Conservation (phyloP, 2,888 invertebrate species). For the Elysia crispata region DNA sequence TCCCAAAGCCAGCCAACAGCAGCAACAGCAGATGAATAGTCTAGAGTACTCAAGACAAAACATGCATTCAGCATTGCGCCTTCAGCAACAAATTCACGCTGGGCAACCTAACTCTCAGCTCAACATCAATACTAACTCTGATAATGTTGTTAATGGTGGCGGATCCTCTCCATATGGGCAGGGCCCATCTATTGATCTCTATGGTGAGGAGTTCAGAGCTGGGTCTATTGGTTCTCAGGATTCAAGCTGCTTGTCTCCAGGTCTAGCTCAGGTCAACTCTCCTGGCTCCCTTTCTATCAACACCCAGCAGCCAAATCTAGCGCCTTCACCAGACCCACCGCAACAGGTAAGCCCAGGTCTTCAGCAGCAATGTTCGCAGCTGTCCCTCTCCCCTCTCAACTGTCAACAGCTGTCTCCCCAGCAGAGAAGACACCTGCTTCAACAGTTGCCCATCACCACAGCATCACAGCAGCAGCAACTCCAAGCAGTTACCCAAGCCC, state of each 20-base stretch:
- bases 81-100: conserved; percentile 36
- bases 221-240: conserved; percentile 35
- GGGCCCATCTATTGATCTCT: no score
- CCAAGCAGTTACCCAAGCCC: conserved; percentile 64
- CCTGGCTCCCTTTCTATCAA: conserved; percentile 39
- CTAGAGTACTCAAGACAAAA: conserved; percentile 32
- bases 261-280: conserved; percentile 35
- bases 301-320: conserved; percentile 57
- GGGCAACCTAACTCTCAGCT: conserved; percentile 31
- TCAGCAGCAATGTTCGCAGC: conserved; percentile 51
- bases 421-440: conserved; percentile 41
- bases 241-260: conserved; percentile 22
- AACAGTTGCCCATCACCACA: conserved; percentile 51
- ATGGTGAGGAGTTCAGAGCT: conserved; percentile 34
- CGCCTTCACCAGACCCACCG: conserved; percentile 62
- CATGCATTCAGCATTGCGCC: conserved; percentile 10
- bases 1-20: conserved; percentile 59
- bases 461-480: conserved; percentile 54
- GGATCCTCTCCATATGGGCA: no score
- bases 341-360: conserved; percentile 62
- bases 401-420: conserved; percentile 58
- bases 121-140: conserved; percentile 20
- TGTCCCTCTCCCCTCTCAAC: conserved; percentile 57
- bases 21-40: conserved; percentile 30
- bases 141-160: not conserved